phyloP scores from a whole-genome alignment of 2,113 vertebrate genomes.

The Marmota flaviventris region DNA sequence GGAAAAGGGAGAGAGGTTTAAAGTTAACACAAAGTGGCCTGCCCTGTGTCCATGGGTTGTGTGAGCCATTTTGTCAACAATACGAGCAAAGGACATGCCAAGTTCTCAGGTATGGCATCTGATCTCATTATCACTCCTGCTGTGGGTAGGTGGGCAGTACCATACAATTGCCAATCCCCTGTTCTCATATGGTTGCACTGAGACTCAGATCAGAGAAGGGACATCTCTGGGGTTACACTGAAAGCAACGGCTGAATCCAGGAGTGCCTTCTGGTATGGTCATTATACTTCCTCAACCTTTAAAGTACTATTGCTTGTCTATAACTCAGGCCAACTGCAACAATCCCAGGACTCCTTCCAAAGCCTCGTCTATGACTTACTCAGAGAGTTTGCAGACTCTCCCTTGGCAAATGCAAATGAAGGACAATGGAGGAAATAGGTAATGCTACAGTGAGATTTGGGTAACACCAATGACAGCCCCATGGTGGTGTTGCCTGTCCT shows the following conservation, averaged over 20 bases:
- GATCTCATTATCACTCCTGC: no score
- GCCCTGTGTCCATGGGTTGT: rapidly evolving
- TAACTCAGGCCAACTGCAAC: background rate
- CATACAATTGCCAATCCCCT: background rate
- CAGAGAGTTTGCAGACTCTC: background rate
- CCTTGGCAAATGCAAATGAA: background rate
- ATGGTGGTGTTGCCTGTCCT: background rate
- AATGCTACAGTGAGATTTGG: background rate
- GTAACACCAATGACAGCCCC: background rate
- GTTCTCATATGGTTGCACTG: rapidly evolving
- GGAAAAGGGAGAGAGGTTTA: background rate
- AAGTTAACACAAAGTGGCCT: background rate
- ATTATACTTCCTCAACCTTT: rapidly evolving
- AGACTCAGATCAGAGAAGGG: background rate
- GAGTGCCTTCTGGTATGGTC: background rate
- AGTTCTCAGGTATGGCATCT: rapidly evolving
- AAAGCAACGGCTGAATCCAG: background rate
- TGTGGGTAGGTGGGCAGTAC: rapidly evolving
- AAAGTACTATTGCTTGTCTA: background rate
- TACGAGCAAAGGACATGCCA: rapidly evolving
- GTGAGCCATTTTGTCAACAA: rapidly evolving
- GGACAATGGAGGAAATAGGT: background rate
- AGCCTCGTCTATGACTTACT: background rate
- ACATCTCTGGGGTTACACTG: background rate
- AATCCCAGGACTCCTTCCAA: background rate